Evolutionary conservation across 2,888 invertebrate species (phyloP).

Genomic region (Elegia similella): DNA sequence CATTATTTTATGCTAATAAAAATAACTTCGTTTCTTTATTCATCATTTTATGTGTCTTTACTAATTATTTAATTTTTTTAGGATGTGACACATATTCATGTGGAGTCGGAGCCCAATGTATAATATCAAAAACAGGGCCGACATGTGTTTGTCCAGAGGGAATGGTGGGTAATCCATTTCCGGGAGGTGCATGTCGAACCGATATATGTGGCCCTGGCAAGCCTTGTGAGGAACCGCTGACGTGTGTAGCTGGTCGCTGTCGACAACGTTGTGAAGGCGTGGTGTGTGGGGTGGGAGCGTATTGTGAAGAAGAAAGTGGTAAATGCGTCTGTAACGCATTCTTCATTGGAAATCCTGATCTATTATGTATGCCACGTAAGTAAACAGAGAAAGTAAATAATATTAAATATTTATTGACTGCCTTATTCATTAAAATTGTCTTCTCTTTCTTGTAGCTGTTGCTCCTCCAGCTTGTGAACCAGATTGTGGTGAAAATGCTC

Average conservation of each 20-base stretch:
- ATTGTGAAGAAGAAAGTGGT: constrained; percentile 89
- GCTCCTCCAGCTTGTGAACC: constrained; percentile 90
- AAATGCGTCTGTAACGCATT: constrained; percentile 93
- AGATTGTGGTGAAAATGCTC: constrained; percentile 90
- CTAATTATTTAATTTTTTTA: too few species aligned
- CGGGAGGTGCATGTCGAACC: constrained; percentile 91
- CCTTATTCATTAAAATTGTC: not conserved
- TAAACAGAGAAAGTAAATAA: constrained; percentile 35
- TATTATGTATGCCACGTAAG: constrained; percentile 96
- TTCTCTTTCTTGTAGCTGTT: constrained; percentile 81
- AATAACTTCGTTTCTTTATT: too few species aligned
- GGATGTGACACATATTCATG: constrained; percentile 90
- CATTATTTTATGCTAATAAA: too few species aligned
- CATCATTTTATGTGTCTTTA: too few species aligned
- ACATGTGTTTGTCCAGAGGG: constrained; percentile 95
- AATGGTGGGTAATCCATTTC: constrained; percentile 94
- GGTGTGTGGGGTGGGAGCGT: constrained; percentile 93
- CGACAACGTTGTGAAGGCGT: constrained; percentile 93
- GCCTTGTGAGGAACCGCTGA: constrained; percentile 89
- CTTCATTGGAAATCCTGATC: constrained; percentile 93
- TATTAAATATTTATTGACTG: not conserved
- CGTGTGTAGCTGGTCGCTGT: constrained; percentile 93
- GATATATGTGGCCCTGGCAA: constrained; percentile 90
- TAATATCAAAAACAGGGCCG: constrained; percentile 91
- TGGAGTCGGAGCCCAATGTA: constrained; percentile 91